phyloP scores from a whole-genome alignment of 2,888 invertebrate genomes.

The Drosophila subsilvestris region DNA sequence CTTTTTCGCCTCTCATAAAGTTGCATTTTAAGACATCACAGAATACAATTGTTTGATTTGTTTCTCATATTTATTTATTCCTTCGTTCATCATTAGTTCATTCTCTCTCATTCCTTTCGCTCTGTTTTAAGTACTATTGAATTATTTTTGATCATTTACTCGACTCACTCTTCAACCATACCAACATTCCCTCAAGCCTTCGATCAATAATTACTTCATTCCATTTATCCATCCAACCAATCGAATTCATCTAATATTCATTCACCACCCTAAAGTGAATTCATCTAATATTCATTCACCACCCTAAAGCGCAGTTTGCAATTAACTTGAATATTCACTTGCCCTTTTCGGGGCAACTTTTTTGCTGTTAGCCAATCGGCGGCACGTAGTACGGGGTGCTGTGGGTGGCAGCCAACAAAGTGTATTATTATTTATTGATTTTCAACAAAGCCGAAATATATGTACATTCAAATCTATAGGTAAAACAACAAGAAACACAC shows the following conservation, averaged over 20 bases:
- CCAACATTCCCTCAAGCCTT: neutral
- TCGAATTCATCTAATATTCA: slow-evolving; percentile 19
- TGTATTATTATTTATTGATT: slow-evolving; percentile 79
- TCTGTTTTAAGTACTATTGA: neutral
- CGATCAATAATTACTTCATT: neutral
- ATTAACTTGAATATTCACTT: slow-evolving; percentile 46
- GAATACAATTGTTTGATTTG: too few species aligned
- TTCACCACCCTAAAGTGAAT: neutral
- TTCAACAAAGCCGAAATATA: slow-evolving; percentile 43
- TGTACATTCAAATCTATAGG: neutral
- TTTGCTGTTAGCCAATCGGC: slow-evolving; percentile 10
- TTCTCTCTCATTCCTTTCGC: neutral
- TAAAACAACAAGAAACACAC: slow-evolving; percentile 20
- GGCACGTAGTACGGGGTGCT: neutral
- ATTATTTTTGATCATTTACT: too few species aligned
- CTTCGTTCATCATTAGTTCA: neutral
- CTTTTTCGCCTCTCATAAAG: too few species aligned
- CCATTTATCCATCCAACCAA: slow-evolving; percentile 1
- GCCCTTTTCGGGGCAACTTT: slow-evolving; percentile 23
- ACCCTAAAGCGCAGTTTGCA: slow-evolving; percentile 3
- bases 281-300: slow-evolving; percentile 10
- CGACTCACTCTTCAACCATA: too few species aligned
- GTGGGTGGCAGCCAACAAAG: slow-evolving; percentile 51
- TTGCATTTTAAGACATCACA: neutral
- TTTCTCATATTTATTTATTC: too few species aligned